These are phyloP conservation scores for Drosophila dunni DNA, from an alignment of 1,140 invertebrate species.

Conservation along the genomic window DNA sequence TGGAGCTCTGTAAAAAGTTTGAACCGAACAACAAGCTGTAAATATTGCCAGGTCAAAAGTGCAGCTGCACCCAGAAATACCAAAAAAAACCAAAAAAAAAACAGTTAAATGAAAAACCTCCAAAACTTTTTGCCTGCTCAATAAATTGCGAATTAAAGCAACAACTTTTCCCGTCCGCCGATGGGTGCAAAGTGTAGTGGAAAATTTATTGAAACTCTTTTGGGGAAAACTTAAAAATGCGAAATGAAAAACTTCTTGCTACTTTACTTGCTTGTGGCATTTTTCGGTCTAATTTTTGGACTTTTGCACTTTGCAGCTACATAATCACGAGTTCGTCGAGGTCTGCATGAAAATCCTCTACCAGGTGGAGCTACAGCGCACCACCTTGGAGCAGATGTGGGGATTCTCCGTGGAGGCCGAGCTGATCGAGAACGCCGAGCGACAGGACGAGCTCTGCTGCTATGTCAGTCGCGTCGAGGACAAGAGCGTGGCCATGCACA, in stretches of 20 bases:
- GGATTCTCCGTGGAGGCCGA: constrained; percentile 99
- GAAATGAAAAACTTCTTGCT: constrained; percentile 26
- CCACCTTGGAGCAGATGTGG: constrained; percentile 97
- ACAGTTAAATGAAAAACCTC: background rate
- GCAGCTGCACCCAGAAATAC: constrained; percentile 47
- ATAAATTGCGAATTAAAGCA: constrained; percentile 74
- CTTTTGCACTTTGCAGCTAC: constrained; percentile 87
- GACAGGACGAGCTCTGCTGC: constrained; percentile 98
- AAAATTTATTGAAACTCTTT: constrained; percentile 59
- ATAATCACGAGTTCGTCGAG: constrained; percentile 97
- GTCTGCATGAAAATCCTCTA: constrained; percentile 98
- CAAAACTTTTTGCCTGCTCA: constrained; percentile 62
- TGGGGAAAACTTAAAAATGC: constrained; percentile 1
- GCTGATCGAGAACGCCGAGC: constrained; percentile 96
- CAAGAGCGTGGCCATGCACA: constrained; percentile 96
- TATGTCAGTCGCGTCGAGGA: constrained; percentile 98
- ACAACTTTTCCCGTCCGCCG: constrained; percentile 50
- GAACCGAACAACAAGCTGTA: constrained; percentile 48
- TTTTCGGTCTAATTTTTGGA: constrained; percentile 57
- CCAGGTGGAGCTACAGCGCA: constrained; percentile 96
- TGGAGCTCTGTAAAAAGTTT: constrained; percentile 28
- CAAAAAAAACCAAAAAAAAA: constrained; percentile 15
- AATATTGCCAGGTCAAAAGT: constrained; percentile 61
- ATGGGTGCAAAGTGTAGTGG: background rate
- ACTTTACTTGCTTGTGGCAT: constrained; percentile 20